phyloP scores from a whole-genome alignment of 1,140 invertebrate species.

The Oryctes rhinoceros region DNA sequence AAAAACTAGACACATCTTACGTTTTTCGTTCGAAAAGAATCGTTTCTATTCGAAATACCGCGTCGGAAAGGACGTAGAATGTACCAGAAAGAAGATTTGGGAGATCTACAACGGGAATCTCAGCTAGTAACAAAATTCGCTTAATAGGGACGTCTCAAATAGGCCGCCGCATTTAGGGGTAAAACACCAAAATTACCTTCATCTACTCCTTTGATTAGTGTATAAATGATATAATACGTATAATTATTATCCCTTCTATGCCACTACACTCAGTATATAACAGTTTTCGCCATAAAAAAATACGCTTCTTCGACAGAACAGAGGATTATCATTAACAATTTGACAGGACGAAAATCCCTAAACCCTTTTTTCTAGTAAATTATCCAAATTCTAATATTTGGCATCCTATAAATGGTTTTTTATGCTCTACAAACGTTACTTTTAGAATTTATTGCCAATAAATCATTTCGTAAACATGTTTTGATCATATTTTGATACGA shows the following conservation, averaged over 20 bases:
- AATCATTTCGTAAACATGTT: background rate
- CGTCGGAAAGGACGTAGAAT: background rate
- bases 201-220: conserved; percentile 55
- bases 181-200: conserved; percentile 50
- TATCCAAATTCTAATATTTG: background rate
- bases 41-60: background rate
- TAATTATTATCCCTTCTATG: conserved; percentile 37
- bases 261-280: conserved; percentile 53
- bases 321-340: conserved; percentile 25
- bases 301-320: conserved; percentile 33
- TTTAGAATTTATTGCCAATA: background rate
- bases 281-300: conserved; percentile 51
- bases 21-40: conserved; percentile 18
- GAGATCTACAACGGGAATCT: background rate
- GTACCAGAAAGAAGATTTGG: background rate
- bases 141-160: background rate
- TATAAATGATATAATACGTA: conserved; percentile 42
- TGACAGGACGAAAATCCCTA: conserved; percentile 39
- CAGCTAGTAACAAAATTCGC: no score
- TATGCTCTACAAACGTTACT: background rate
- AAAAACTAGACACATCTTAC: conserved; percentile 15
- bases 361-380: background rate
- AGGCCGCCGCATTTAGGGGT: background rate
- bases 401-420: background rate
- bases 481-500: background rate